Evolutionary conservation across 2,797 vertebrate genomes (phyloP), one percentile per base, ranked within the genome.

Genomic region (Silurus aristotelis): DNA sequence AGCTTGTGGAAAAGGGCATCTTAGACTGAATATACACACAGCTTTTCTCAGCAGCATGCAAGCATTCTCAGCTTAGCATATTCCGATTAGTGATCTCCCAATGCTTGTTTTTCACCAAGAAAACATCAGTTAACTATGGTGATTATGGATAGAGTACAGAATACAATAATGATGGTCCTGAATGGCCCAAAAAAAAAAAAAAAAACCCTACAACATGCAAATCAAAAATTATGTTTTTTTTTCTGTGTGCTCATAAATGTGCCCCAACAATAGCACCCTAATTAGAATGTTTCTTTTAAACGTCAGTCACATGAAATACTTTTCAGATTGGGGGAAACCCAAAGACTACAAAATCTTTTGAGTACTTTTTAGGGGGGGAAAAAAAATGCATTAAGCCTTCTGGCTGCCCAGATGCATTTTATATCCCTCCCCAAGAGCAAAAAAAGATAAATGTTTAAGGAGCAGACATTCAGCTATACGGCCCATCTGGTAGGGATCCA

Each of bases 31-130:
- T 71, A 83, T 82, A 78, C 85, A 81, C 38, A 52, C 81, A 43
- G 80, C 85, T 87, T 71, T 80, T 82, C 64, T 78, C 64, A 86
- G 76, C 80, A 88, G 84, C 89, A 88, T 87, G 89, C 87, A 87
- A 27, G 82, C 70, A 84, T 80, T 83, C 84, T 10, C 61, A 76
- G 67, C 81, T 89, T 84, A 86, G 81, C 81, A 63, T 58, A 67
- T 83, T 22, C 72, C 67, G 52, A 83, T 64, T 68, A 84, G 79
- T 52, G 15, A 48, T 25, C 86, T 70, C 80, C 75, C 67, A 83
- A n/a, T 76, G 58, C 25, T 80, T 22, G 15, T n/a, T n/a, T 60
- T 64, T 84, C 31, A 78, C 43, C 64, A 83, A 70, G 6, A 73
- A 68, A 87, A 86, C 77, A 82, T 58, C 85, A 77, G 63, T 27